These are phyloP conservation scores for Aphodius sticticus DNA, from an alignment of 2,888 invertebrate species.

Conservation along the genomic window DNA sequence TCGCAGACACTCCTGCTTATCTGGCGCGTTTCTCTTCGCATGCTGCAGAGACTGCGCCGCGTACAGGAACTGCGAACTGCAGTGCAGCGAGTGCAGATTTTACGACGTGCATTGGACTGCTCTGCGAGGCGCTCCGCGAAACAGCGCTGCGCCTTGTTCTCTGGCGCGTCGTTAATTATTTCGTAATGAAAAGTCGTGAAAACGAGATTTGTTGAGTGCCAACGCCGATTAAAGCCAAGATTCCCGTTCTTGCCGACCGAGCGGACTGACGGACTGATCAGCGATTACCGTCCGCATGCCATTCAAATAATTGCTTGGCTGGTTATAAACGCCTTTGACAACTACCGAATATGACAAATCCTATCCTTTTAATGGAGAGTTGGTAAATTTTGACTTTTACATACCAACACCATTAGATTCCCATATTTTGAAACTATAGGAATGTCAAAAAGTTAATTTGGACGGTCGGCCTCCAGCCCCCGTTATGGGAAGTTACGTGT, in stretches of 20 bases:
- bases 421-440: too few relatives aligned
- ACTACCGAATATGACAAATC: too few relatives aligned
- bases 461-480: too few relatives aligned
- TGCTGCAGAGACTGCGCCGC: neutral
- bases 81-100: neutral
- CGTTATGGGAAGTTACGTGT: too few relatives aligned
- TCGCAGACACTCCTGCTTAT: neutral
- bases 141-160: neutral
- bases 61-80: neutral
- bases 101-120: neutral
- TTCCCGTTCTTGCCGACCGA: constrained; percentile 5
- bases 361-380: too few relatives aligned
- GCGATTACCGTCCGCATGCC: neutral
- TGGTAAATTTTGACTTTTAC: too few relatives aligned
- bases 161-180: constrained; percentile 17
- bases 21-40: neutral
- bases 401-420: too few relatives aligned
- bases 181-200: constrained; percentile 23
- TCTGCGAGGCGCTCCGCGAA: neutral
- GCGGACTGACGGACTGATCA: neutral
- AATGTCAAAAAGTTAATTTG: too few relatives aligned
- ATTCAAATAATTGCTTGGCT: neutral
- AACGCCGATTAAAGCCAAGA: constrained; percentile 16
- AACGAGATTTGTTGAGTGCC: constrained; percentile 25
- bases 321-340: too few relatives aligned